Base-by-base conservation (phyloP, 2,888 invertebrate genomes). In the Macropis europaea region DNA sequence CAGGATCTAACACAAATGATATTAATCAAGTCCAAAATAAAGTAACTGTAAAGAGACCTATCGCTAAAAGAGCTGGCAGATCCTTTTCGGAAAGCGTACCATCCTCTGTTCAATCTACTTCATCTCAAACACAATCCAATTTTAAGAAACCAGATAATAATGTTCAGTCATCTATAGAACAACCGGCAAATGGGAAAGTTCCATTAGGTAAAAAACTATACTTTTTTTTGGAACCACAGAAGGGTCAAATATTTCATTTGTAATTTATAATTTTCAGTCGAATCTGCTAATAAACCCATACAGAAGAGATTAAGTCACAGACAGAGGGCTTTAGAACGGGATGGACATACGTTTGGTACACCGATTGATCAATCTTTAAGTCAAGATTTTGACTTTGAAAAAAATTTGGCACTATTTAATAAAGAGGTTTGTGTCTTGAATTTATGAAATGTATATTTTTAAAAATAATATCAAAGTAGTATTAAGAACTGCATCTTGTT, bases 371-470 rank as follows among this genome's bases (percentile, higher is more conserved):
- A 93, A 59, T 92, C 92, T 54, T 90, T 92, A 76, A 92, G 91
- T 78, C 92, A 95, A 87, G 97, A 98, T 84, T 98, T 98, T 91
- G 97, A 98, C 92, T 97, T 98, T 92, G 97, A 98, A 88, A 97
- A 96, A 76, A 98, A 97, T 91, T 92, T 97, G 60, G 97, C 97
- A 19, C 91, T 98, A 48, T 98, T 98, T 90, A 95, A 97, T 90
- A 97, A 97, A 90, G 90, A 92, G 87, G 91, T 91, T 74, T 53
- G 68, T 48, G n/a, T 30, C 15, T 32, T 32, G 9, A 7, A 34
- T 17, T 17, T 17, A 30, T 11, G 9, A 9, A 15, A 62, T 38
- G 11, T 28, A 9, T 19, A 28, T 11, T 6, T 26, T 13, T 11
- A 6, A 7, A 15, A 15, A 63, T n/a, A 19, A 3, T n/a, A 36